These are phyloP conservation scores for Dendrocincla fuliginosa DNA, from an alignment of 2,797 vertebrate species.

Conservation along the genomic window DNA sequence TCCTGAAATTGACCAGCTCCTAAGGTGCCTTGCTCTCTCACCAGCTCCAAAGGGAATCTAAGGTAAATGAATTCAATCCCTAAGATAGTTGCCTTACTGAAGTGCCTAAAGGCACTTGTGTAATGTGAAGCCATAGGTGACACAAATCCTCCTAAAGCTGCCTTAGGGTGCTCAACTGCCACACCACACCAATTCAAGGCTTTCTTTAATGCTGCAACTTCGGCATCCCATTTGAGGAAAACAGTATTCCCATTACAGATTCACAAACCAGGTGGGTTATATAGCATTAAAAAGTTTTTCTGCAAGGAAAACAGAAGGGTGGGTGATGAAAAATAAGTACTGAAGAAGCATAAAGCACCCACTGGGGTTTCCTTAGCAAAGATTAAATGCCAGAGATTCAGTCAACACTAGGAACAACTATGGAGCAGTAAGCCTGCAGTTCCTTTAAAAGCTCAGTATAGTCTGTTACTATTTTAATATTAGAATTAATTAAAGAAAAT, in stretches of 20 bases:
- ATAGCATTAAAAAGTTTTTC: not conserved
- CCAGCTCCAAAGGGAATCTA: not conserved
- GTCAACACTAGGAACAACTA: not conserved
- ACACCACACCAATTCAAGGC: not conserved
- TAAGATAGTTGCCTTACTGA: not conserved
- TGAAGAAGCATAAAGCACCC: not conserved
- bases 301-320: slow-evolving; percentile 13
- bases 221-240: not conserved
- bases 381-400: slow-evolving; percentile 19
- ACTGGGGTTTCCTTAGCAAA: not conserved
- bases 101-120: not conserved
- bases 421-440: not conserved
- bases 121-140: not conserved
- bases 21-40: not conserved
- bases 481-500: slow-evolving; percentile 39
- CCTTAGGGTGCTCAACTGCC: not conserved
- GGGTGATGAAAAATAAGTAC: not conserved
- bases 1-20: not conserved
- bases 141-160: not conserved
- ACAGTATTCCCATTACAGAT: not conserved
- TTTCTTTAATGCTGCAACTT: not conserved
- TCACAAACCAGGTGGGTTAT: not conserved
- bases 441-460: not conserved
- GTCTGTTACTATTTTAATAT: not conserved
- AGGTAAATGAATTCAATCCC: not conserved